A percentile compares a stretch with the other conserved stretches of the same genome.
Conservation (phyloP, 2,888 invertebrate species). For the Polietes domitor region DNA sequence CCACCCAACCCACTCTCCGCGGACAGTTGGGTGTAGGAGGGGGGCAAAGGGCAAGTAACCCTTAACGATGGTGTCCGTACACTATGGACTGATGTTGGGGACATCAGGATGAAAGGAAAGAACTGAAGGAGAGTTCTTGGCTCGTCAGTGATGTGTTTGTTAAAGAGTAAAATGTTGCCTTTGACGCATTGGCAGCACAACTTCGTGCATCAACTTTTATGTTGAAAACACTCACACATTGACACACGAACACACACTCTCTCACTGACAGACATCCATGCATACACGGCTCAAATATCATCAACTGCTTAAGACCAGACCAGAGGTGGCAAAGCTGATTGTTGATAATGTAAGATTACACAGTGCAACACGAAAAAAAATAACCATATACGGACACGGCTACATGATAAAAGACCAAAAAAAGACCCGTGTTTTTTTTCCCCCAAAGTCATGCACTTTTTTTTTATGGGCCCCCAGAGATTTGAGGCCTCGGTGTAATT, state of each 20-base stretch:
- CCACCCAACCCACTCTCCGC: not conserved
- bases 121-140: conserved; percentile 45
- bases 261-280: not conserved
- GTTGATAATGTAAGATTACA: too few relatives aligned
- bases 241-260: not conserved
- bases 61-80: conserved; percentile 49
- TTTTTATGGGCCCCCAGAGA: too few relatives aligned
- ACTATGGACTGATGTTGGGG: not conserved
- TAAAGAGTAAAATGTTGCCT: conserved; percentile 50
- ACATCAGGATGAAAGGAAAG: not conserved
- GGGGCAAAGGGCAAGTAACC: conserved; percentile 53
- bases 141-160: conserved; percentile 56
- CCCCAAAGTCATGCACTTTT: too few relatives aligned
- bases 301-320: conserved; percentile 16
- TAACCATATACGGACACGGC: too few relatives aligned
- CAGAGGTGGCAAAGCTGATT: conserved; percentile 14
- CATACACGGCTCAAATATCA: conserved; percentile 33
- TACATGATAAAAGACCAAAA: too few relatives aligned
- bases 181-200: conserved; percentile 62
- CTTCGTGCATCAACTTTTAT: conserved; percentile 59
- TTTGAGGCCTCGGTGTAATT: too few relatives aligned
- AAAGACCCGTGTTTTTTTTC: too few relatives aligned
- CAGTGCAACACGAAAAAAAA: too few relatives aligned
- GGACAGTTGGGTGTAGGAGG: not conserved
- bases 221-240: conserved; percentile 30